phyloP scores from a whole-genome alignment of 1,140 invertebrate genomes.

The Melitaea cinxia region DNA sequence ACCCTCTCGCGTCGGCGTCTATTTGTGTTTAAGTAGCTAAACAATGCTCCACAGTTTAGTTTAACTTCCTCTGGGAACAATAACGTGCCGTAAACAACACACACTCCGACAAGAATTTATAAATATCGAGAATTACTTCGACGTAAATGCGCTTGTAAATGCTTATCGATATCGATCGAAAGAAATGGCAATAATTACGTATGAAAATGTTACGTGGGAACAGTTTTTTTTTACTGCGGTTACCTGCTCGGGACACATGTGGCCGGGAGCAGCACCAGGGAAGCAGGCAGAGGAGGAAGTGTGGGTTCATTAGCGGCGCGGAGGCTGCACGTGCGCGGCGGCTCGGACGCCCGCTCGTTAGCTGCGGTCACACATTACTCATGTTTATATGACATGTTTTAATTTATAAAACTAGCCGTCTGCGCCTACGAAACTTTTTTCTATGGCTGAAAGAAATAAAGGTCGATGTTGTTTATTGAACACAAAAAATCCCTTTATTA shows the following conservation, averaged over 20 bases:
- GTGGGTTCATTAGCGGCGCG: neutral
- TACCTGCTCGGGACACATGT: neutral
- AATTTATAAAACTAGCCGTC: too few species aligned
- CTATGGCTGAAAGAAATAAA: too few species aligned
- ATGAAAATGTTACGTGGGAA: neutral
- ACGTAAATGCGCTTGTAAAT: too few species aligned
- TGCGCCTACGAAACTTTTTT: too few species aligned
- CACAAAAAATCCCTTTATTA: too few species aligned
- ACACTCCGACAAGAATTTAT: too few species aligned
- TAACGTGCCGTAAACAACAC: neutral
- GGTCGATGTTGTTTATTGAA: too few species aligned
- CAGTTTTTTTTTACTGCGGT: neutral
- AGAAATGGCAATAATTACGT: too few species aligned
- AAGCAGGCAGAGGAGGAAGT: neutral
- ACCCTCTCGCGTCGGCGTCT: constrained; percentile 6
- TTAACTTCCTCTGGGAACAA: neutral
- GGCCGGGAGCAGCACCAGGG: neutral
- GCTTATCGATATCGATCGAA: too few species aligned
- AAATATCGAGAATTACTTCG: too few species aligned
- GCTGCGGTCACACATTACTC: neutral
- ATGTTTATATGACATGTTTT: neutral
- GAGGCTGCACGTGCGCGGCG: neutral
- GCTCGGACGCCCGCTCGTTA: neutral
- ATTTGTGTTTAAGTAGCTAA: constrained; percentile 10
- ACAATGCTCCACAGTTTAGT: neutral